Evolutionary conservation across 2,888 invertebrate species (phyloP).

Genomic region (Lepas anatifera): DNA sequence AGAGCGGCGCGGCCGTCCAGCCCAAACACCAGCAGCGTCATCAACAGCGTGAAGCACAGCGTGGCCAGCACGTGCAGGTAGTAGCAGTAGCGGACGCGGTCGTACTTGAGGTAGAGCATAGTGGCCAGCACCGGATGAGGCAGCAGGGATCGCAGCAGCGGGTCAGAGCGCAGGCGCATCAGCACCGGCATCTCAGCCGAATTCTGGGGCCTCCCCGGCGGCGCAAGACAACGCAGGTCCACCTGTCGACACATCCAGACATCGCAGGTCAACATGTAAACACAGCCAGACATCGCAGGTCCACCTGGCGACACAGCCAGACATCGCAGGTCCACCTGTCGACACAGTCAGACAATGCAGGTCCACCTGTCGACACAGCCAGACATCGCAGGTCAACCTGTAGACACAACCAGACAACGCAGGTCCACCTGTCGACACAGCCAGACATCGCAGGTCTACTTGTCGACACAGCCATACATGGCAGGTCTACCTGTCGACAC

Average conservation of each 20-base stretch:
- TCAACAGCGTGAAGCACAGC: not conserved
- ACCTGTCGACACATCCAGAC: not conserved
- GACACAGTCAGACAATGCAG: no score
- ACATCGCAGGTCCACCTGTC: no score
- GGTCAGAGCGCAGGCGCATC: not conserved
- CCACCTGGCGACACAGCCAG: no score
- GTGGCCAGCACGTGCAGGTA: not conserved
- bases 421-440: no score
- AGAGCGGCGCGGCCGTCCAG: not conserved
- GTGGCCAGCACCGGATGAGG: not conserved
- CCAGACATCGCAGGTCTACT: no score
- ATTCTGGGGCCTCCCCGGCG: not conserved
- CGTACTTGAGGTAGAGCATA: slow-evolving; percentile 4
- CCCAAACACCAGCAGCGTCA: not conserved
- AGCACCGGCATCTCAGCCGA: not conserved
- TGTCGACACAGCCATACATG: no score
- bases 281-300: no score
- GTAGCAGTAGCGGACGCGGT: not conserved
- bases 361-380: no score
- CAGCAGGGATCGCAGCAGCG: not conserved
- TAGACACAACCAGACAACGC: no score
- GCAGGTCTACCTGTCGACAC: no score
- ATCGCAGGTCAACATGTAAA: not conserved
- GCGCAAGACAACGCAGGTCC: not conserved
- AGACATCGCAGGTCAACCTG: no score